Conservation (phyloP, 2,113 vertebrate species). For the Lycocorax pyrrhopterus region DNA sequence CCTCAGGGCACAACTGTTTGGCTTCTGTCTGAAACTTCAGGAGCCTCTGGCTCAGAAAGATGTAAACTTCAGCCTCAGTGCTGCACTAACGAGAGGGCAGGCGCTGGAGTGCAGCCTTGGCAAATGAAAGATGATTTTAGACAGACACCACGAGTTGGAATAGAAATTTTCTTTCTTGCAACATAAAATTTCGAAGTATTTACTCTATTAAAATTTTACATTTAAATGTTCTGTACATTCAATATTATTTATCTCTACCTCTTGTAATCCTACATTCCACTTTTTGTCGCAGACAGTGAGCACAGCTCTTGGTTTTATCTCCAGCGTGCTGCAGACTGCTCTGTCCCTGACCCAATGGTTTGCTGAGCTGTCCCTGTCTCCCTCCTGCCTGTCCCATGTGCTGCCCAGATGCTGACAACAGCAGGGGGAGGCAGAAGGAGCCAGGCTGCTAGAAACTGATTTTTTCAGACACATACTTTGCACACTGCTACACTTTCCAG, state of each 20-base stretch:
- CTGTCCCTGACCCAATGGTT: background rate
- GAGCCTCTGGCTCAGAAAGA: background rate
- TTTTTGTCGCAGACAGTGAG: background rate
- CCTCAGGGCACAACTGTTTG: background rate
- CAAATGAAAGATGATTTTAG: background rate
- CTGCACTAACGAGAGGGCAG: background rate
- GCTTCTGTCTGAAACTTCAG: slow-evolving; percentile 6
- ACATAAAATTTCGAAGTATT: background rate
- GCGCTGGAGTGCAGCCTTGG: background rate
- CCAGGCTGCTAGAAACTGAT: background rate
- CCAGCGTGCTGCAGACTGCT: background rate
- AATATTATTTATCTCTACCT: background rate
- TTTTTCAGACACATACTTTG: background rate
- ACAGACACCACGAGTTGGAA: background rate
- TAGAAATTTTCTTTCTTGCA: background rate
- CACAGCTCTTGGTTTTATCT: background rate
- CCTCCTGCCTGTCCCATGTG: background rate
- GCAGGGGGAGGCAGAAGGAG: background rate
- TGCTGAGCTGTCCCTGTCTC: background rate
- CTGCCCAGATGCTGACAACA: background rate
- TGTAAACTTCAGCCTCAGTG: background rate
- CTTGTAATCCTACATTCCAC: background rate
- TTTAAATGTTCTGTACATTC: background rate
- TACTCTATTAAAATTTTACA: background rate
- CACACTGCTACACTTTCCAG: background rate